Conservation (phyloP, 2,888 invertebrate genomes). For the Nymphalis urticae region DNA sequence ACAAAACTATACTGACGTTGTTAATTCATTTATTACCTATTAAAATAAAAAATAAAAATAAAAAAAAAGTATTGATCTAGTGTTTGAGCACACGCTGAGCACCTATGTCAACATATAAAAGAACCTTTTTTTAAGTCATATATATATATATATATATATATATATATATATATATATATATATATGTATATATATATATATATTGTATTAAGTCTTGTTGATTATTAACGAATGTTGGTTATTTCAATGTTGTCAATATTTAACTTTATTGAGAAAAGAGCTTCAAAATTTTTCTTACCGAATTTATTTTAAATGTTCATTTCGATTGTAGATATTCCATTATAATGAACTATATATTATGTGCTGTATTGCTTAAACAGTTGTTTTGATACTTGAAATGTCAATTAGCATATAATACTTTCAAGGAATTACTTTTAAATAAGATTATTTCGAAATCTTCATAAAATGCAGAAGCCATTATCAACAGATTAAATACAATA, state of each 20-base stretch:
- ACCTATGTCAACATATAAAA: conserved; percentile 32
- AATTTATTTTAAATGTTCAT: too few species aligned
- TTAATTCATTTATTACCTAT: not conserved
- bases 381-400: conserved; percentile 12
- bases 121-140: not conserved
- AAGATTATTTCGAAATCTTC: not conserved
- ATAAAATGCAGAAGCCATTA: conserved; percentile 3
- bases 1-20: conserved; percentile 10
- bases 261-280: too few species aligned
- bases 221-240: too few species aligned
- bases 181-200: too few species aligned
- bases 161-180: too few species aligned
- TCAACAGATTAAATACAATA: not conserved
- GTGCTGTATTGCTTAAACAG: not conserved
- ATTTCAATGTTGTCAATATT: too few species aligned
- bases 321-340: not conserved
- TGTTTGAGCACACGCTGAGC: conserved; percentile 39
- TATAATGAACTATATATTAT: not conserved
- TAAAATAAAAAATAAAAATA: too few species aligned
- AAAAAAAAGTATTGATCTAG: conserved; percentile 30
- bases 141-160: too few species aligned
- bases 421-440: too few species aligned
- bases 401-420: not conserved
- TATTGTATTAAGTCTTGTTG: too few species aligned
- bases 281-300: too few species aligned